These are phyloP conservation scores for Cyclura pinguis DNA, from an alignment of 2,797 vertebrate species.

Conservation along the genomic window DNA sequence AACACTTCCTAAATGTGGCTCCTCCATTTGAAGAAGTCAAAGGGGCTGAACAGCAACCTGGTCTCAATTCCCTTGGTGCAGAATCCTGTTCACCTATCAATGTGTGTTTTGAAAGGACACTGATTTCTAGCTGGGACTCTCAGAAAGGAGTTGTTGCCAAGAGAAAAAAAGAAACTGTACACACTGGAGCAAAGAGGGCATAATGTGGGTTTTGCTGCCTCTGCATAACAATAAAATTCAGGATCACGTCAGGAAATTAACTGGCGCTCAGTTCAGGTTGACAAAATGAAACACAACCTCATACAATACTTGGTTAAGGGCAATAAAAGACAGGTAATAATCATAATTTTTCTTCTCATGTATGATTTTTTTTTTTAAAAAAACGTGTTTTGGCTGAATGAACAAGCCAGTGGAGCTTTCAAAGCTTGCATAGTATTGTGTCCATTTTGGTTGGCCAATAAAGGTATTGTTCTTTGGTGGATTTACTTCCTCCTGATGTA, in stretches of 20 bases:
- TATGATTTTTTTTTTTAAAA: too few relatives aligned
- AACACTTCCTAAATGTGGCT: not conserved
- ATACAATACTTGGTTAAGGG: too few relatives aligned
- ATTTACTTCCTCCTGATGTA: not conserved
- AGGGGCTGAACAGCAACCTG: not conserved
- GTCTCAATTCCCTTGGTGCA: too few relatives aligned
- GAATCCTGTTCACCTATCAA: not conserved
- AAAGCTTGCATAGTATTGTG: too few relatives aligned
- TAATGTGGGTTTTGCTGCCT: not conserved
- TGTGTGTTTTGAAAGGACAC: not conserved
- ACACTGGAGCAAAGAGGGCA: too few relatives aligned
- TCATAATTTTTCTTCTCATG: too few relatives aligned
- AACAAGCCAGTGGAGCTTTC: too few relatives aligned
- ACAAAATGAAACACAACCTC: too few relatives aligned
- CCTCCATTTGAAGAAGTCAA: not conserved
- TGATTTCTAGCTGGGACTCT: not conserved
- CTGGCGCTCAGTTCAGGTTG: not conserved
- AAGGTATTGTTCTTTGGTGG: too few relatives aligned
- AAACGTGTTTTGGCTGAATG: too few relatives aligned
- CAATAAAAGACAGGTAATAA: too few relatives aligned
- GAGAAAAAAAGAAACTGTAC: not conserved
- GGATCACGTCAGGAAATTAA: not conserved
- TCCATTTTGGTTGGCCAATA: too few relatives aligned
- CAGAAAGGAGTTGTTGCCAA: not conserved
- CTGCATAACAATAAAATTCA: not conserved